Conservation (phyloP, 2,888 invertebrate genomes). For the Sipha maydis region DNA sequence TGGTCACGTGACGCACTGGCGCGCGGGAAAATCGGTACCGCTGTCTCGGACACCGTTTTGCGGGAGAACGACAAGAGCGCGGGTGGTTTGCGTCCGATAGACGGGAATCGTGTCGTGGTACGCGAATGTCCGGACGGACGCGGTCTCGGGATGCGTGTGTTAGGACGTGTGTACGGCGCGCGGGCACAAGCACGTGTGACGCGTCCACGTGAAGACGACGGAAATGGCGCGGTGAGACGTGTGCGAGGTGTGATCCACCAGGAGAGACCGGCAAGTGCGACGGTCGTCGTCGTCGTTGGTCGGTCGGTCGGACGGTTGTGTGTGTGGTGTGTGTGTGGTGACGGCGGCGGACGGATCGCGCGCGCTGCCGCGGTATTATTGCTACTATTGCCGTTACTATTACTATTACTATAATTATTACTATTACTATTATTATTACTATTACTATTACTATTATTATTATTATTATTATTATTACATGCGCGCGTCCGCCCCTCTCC, state of each 20-base stretch:
- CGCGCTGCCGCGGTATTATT: slow-evolving; percentile 1
- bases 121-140: too few species aligned
- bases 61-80: too few species aligned
- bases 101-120: too few species aligned
- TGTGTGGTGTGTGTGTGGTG: slow-evolving; percentile 36
- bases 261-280: neutral
- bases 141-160: neutral
- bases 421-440: slow-evolving; percentile 3
- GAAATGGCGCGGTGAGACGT: neutral
- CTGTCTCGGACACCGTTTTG: too few species aligned
- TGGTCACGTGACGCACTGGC: too few species aligned
- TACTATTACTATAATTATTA: too few species aligned
- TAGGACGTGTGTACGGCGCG: neutral
- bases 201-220: slow-evolving; percentile 56
- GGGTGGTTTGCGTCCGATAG: too few species aligned
- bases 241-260: neutral
- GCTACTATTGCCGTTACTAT: too few species aligned
- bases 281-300: neutral
- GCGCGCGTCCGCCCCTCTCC: slow-evolving; percentile 44
- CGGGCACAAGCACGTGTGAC: slow-evolving; percentile 35
- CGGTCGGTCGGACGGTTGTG: slow-evolving; percentile 64
- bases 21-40: too few species aligned
- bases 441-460: slow-evolving; percentile 20
- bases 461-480: slow-evolving; percentile 45
- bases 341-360: slow-evolving; percentile 40